These are phyloP conservation scores for Anhinga rufa DNA, from an alignment of 2,113 vertebrate species.

Conservation along the genomic window DNA sequence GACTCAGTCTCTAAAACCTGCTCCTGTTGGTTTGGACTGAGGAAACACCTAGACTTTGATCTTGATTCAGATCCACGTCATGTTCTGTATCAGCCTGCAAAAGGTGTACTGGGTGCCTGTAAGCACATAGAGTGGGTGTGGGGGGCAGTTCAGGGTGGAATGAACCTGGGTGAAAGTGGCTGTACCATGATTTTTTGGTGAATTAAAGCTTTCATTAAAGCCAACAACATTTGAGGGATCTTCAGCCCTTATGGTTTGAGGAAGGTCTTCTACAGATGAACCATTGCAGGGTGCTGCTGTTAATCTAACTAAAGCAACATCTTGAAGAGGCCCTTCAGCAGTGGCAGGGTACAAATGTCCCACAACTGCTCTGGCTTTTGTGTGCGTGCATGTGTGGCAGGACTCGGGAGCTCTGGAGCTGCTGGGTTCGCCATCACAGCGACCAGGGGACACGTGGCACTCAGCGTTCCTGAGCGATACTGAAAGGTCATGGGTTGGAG, in stretches of 20 bases:
- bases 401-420: not conserved
- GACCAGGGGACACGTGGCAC: not conserved
- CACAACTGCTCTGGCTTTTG: not conserved
- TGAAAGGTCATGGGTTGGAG: not conserved
- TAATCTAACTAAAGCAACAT: not conserved
- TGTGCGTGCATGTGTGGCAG: not conserved
- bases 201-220: not conserved
- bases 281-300: not conserved
- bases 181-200: not conserved
- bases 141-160: not conserved
- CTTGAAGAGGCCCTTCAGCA: not conserved
- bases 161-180: not conserved
- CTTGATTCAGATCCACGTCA: not conserved
- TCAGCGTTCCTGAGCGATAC: rapidly evolving
- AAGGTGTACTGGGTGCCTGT: not conserved
- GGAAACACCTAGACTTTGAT: not conserved
- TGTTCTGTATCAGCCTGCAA: not conserved
- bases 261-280: not conserved
- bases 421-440: not conserved
- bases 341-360: not conserved
- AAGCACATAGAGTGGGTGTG: not conserved
- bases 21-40: not conserved
- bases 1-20: not conserved
- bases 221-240: not conserved
- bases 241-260: not conserved